Evolutionary conservation across 2,113 vertebrate genomes (phyloP), one percentile per base, ranked within the genome.

Genomic region (Cariama cristata): DNA sequence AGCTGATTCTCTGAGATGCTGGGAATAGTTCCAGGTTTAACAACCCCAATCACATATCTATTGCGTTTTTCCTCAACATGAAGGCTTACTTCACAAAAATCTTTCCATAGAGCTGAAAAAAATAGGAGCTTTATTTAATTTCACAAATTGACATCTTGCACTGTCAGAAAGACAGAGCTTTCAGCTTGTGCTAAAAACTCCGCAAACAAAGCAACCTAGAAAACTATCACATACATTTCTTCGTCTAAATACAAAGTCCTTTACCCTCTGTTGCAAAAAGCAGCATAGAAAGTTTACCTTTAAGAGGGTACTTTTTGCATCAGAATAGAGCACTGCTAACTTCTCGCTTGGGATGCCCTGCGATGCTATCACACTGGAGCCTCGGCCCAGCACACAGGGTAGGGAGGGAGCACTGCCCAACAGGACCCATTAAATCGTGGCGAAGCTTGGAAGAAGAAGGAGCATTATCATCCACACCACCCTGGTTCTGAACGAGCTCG

Each of bases 291-390:
- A 42, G 52, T 59, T 64, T 23, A 33, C 44, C 47, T 83, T n/a
- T 35, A 33, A n/a, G 23, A 67, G 66, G 13, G 20, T 27, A 38
- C 22, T 62, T 74, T 28, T 32, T 22, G 28, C 12, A 50, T 38
- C 24, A 55, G 23, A 73, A 22, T 4, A n/a, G 30, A 55, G 26
- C n/a, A 56, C 45, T 73, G 26, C 40, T 66, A 35, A 16, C 15
- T 33, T 76, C 13, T 55, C 32, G 44, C 18, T 38, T 0, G 0
- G 1, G 8, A 9, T 1, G 0, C 3, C 12, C 42, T 5, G 40
- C 26, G 9, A 26, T 2, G 5, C 33, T 58, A 5, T 1, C 1
- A 1, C 53, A 8, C 7, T 0, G 2, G 21, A 84, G 40, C 21
- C 18, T 3, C 4, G 2, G 17, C 21, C 47, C 28, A n/a, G 2